phyloP scores from a whole-genome alignment of 2,888 invertebrate genomes.

The Drosophila kanekoi region DNA sequence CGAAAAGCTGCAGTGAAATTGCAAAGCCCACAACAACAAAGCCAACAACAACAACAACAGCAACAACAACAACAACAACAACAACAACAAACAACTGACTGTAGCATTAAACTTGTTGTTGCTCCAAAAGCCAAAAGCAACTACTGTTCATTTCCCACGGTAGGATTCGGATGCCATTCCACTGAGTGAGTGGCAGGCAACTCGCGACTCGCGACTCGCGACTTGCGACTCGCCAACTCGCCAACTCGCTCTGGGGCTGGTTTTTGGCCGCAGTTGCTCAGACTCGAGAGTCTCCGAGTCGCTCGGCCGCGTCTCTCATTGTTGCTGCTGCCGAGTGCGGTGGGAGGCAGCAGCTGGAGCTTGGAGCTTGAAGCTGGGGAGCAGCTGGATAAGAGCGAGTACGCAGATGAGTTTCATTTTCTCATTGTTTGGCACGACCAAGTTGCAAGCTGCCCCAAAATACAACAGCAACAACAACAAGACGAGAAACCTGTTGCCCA shows the following conservation, averaged over 20 bases:
- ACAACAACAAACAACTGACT: slow-evolving; percentile 39
- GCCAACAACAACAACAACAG: slow-evolving; percentile 36
- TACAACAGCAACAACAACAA: slow-evolving; percentile 28
- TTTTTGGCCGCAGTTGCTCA: slow-evolving; percentile 19
- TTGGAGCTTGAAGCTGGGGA: slow-evolving; percentile 25
- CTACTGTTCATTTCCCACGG: slow-evolving; percentile 85
- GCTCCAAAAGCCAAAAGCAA: slow-evolving; percentile 73
- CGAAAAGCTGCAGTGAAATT: slow-evolving; percentile 75
- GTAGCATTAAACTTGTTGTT: slow-evolving; percentile 68
- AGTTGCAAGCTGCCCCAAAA: slow-evolving; percentile 48
- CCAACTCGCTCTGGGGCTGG: slow-evolving; percentile 37
- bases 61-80: slow-evolving; percentile 30
- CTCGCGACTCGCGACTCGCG: slow-evolving; percentile 43
- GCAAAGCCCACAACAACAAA: slow-evolving; percentile 60
- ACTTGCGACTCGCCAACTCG: slow-evolving; percentile 36
- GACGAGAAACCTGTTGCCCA: slow-evolving; percentile 63
- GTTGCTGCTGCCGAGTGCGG: slow-evolving; percentile 47
- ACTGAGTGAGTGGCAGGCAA: slow-evolving; percentile 71
- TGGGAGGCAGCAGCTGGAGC: slow-evolving; percentile 37
- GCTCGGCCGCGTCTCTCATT: slow-evolving; percentile 44
- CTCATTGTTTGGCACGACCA: slow-evolving; percentile 70
- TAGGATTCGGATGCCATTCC: slow-evolving; percentile 81
- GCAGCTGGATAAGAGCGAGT: slow-evolving; percentile 62
- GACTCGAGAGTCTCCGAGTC: slow-evolving; percentile 18
- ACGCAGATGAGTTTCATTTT: slow-evolving; percentile 75